These are phyloP conservation scores for Carpatolechia fugitivella DNA, from an alignment of 2,888 invertebrate species.

Conservation along the genomic window DNA sequence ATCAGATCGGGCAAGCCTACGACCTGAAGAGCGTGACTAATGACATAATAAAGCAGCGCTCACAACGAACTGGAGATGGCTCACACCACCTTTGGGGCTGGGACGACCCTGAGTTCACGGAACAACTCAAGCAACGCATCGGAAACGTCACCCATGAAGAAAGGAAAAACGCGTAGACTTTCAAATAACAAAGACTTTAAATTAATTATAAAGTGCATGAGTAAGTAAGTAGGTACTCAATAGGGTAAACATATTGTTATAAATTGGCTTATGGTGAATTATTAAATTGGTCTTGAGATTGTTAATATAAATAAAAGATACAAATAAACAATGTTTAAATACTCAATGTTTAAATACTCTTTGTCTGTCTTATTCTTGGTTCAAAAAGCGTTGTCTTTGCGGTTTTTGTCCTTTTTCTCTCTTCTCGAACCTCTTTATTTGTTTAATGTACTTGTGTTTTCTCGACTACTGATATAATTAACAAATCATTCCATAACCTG, in stretches of 20 bases:
- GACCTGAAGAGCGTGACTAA: slow-evolving; percentile 85
- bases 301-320: too few species aligned
- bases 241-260: too few species aligned
- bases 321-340: too few species aligned
- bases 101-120: slow-evolving; percentile 82
- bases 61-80: slow-evolving; percentile 83
- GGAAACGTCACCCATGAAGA: slow-evolving; percentile 46
- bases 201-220: neutral
- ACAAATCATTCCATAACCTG: too few species aligned
- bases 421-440: too few species aligned
- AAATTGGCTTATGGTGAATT: too few species aligned
- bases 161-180: slow-evolving; percentile 37
- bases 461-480: too few species aligned
- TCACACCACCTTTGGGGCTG: slow-evolving; percentile 85
- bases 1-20: slow-evolving; percentile 85
- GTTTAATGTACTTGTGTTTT: too few species aligned
- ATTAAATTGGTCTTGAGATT: neutral
- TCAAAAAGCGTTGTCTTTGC: too few species aligned
- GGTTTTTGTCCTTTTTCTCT: too few species aligned
- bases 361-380: too few species aligned
- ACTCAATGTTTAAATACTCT: too few species aligned
- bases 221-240: neutral
- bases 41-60: slow-evolving; percentile 81
- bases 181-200: neutral
- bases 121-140: slow-evolving; percentile 61